Base-by-base conservation (phyloP, 2,888 invertebrate genomes). In the Noctua fimbriata region DNA sequence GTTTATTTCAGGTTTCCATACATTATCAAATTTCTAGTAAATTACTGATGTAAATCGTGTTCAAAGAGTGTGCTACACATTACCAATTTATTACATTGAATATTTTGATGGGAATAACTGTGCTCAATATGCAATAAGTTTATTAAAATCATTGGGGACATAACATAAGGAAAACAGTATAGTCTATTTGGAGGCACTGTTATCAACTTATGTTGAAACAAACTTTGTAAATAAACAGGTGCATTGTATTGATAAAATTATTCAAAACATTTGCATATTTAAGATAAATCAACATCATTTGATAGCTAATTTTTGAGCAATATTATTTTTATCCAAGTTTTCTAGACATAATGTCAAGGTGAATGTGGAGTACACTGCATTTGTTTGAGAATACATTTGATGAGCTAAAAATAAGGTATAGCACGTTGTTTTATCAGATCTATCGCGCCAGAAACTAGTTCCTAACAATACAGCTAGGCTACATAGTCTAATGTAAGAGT, bases 391-490 rank as follows among this genome's bases (percentile, higher is more conserved):
- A 49, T 32, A 69, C 10, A 21, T 58, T 49, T 58, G 12, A 24
- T 65, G 10, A 16, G 52, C 55, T 78, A 77, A 74, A 73, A 72
- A 78, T 78, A 78, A 73, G 58, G 24, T 55, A 28, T 14, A 70
- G 41, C 67, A 49, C 73, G 69, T 44, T 66, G 49, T 58, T 65
- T 58, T 49, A 76, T 6, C 41, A 41, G 52, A 41, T 49, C 1
- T 52, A 74, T 36, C 65, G 70, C 78, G 79, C 79, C 76, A 70
- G 1, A 87, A 87, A 89, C 89, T 74, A 81, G 88, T 89, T 89
- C 18, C 60, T 66, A 52, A 66, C 66, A 84, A 73, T 75, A 73
- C 28, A 77, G 67, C 65, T 60, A 16, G 1, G 18, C 4, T 44
- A 52, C 2, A 18, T 44, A n/a, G 4, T 67, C 1, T 6, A 16